Conservation (phyloP, 2,888 invertebrate species). For the Eristalis tenax region DNA sequence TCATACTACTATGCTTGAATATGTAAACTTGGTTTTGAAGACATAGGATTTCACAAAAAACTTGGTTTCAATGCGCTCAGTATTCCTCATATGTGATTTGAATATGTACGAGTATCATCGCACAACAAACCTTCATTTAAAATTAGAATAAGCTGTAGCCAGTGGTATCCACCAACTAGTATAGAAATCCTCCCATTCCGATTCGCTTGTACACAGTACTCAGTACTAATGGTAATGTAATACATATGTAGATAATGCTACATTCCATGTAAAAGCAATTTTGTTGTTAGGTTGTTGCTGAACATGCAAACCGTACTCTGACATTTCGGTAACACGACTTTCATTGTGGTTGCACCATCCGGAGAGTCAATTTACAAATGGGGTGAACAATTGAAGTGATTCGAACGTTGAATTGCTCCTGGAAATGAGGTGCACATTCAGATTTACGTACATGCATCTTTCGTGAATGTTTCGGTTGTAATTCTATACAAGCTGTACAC, state of each 20-base stretch:
- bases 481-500: not conserved
- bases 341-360: conserved; percentile 59
- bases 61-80: not conserved
- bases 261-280: conserved; percentile 48
- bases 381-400: conserved; percentile 64
- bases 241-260: conserved; percentile 20
- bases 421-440: conserved; percentile 64
- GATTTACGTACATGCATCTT: conserved; percentile 61
- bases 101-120: not conserved
- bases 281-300: conserved; percentile 65
- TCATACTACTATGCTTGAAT: too few species aligned
- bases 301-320: conserved; percentile 67
- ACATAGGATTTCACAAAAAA: not conserved
- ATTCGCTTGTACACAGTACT: not conserved
- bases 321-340: conserved; percentile 63
- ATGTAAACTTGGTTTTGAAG: too few species aligned
- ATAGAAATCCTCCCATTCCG: not conserved
- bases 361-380: conserved; percentile 44
- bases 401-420: conserved; percentile 66
- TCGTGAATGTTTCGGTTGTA: conserved; percentile 37
- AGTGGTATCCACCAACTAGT: not conserved
- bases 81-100: not conserved
- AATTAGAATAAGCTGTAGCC: not conserved
- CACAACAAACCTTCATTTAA: not conserved
- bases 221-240: conserved; percentile 8